Base-by-base conservation (phyloP, 2,113 vertebrate species). In the Platysteira castanea region DNA sequence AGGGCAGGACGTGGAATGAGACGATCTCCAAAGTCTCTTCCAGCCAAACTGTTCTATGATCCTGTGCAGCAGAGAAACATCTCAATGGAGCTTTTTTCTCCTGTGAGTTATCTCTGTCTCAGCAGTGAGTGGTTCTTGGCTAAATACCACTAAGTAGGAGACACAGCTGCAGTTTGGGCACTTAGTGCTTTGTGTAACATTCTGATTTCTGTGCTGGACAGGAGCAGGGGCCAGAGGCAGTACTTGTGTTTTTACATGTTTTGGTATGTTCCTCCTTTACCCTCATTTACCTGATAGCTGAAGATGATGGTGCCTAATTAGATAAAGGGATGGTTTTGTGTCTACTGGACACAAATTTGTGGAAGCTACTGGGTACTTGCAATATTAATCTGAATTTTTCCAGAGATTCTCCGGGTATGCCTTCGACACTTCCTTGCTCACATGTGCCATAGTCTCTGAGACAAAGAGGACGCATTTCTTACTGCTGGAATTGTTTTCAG, bases 361-460 rank as follows among this genome's bases (percentile, higher is more conserved):
- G 53, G 20, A 63, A 54, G 22, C 21, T 70, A 20, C 16, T 8
- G 19, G 41, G 13, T 49, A 12, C 24, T 52, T 69, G 27, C 24
- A 23, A 11, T 41, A 15, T 11, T 64, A 68, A 42, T 49, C 13
- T 68, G 79, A 59, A 30, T 59, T 67, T 91, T 65, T 59, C 15
- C 24, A 15, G 15, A 42, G 18, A 6, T 73, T 69, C 13, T 59
- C 31, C 5, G 17, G 35, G 20, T 24, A 0, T 44, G 18, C 22
- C 74, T 54, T 83, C 33, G 68, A 15, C 23, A 11, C 28, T 77
- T 68, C 31, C 23, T 46, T 74, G 46, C 14, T 91, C 11, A 33
- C 6, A 0, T 6, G 5, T 49, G 39, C 39, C 3, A 1, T 31
- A 20, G 11, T 52, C 10, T 73, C n/a, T 17, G 33, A 42, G 23